These are phyloP conservation scores for Takifugu bimaculatus DNA, from an alignment of 2,113 vertebrate species.

Conservation along the genomic window DNA sequence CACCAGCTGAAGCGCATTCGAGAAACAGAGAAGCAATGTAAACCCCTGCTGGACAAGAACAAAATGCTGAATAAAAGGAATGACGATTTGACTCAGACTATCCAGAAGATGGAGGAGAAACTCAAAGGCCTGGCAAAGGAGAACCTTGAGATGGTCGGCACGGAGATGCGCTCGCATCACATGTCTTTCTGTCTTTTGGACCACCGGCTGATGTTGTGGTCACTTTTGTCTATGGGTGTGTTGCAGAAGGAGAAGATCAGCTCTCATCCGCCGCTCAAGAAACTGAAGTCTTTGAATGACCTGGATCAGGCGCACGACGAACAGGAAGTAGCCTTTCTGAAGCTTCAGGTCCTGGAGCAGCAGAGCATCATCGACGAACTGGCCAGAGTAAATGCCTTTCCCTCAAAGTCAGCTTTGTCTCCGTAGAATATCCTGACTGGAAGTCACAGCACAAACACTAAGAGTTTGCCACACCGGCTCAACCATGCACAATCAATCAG, in stretches of 20 bases:
- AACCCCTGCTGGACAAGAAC: conserved; percentile 96
- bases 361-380: conserved; percentile 83
- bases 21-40: conserved; percentile 95
- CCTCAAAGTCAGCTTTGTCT: not conserved
- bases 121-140: conserved; percentile 87
- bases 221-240: conserved; percentile 20
- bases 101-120: conserved; percentile 95
- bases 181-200: not conserved
- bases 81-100: conserved; percentile 88
- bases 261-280: conserved; percentile 91
- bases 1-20: conserved; percentile 89
- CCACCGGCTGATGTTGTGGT: not conserved
- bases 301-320: conserved; percentile 96
- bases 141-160: conserved; percentile 92
- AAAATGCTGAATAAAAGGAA: conserved; percentile 94
- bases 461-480: too few relatives aligned
- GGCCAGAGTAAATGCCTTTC: conserved; percentile 63
- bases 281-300: conserved; percentile 95
- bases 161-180: not conserved
- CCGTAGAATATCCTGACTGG: conserved; percentile 7
- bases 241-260: conserved; percentile 91
- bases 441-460: too few relatives aligned
- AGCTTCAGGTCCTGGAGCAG: conserved; percentile 97
- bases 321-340: conserved; percentile 96
- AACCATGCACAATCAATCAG: too few relatives aligned